These are phyloP conservation scores for Himalopsyche japonica DNA, from an alignment of 2,888 invertebrate species.

Conservation along the genomic window DNA sequence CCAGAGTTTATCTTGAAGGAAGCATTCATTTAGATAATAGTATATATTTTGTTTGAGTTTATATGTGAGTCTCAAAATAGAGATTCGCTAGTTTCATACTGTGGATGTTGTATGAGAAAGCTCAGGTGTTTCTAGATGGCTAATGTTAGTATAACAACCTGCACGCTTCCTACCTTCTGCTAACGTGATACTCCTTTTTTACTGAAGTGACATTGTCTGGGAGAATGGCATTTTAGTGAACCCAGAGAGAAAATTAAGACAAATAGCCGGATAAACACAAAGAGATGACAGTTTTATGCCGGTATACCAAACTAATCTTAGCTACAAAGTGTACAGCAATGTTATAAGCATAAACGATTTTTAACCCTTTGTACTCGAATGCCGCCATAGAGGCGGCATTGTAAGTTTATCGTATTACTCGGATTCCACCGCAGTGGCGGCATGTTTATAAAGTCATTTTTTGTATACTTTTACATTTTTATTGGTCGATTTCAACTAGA, in stretches of 20 bases:
- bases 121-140: slow-evolving; percentile 20
- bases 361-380: too few species aligned
- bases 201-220: slow-evolving; percentile 11
- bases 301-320: background rate
- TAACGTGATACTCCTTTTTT: slow-evolving; percentile 8
- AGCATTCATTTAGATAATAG: too few species aligned
- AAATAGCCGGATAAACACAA: background rate
- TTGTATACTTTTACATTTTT: too few species aligned
- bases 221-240: slow-evolving; percentile 6
- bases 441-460: too few species aligned
- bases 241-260: slow-evolving; percentile 1
- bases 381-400: too few species aligned
- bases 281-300: background rate
- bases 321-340: background rate
- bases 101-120: background rate
- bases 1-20: too few species aligned
- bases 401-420: too few species aligned
- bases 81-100: background rate
- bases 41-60: too few species aligned
- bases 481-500: too few species aligned
- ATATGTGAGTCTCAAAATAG: background rate
- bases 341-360: background rate
- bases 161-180: slow-evolving; percentile 10
- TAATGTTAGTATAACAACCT: slow-evolving; percentile 30
- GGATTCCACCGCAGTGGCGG: too few species aligned